These are phyloP conservation scores for Mesitornis unicolor DNA, from an alignment of 2,113 vertebrate genomes.

Conservation along the genomic window DNA sequence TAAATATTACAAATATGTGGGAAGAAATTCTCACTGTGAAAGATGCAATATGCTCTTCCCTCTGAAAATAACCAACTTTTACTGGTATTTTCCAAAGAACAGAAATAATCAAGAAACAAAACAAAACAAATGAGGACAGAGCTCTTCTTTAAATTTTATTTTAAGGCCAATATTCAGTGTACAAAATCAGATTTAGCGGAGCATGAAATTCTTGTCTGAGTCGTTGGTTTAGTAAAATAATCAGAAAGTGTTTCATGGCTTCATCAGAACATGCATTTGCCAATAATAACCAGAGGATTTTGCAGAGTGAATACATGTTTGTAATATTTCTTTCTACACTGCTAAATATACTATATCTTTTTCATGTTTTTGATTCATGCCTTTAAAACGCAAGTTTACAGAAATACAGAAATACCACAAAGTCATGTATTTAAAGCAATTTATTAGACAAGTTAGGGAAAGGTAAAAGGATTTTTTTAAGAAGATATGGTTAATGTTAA, in stretches of 20 bases:
- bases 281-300: neutral
- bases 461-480: neutral
- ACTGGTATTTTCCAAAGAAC: neutral
- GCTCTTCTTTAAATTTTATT: neutral
- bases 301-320: neutral
- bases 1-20: neutral
- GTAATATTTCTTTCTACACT: neutral
- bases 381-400: neutral
- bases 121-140: neutral
- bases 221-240: slow-evolving; percentile 13
- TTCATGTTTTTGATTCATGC: neutral
- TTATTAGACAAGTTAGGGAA: neutral
- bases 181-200: neutral
- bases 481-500: neutral
- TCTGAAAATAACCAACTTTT: neutral
- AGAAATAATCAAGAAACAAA: neutral
- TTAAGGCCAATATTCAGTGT: neutral
- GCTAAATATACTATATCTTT: neutral
- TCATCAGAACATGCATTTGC: neutral
- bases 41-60: neutral
- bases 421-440: neutral
- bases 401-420: neutral
- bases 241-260: neutral
- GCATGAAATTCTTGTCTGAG: neutral
- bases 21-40: neutral